Conservation (phyloP, 2,113 vertebrate genomes). For the Nibea albiflora region DNA sequence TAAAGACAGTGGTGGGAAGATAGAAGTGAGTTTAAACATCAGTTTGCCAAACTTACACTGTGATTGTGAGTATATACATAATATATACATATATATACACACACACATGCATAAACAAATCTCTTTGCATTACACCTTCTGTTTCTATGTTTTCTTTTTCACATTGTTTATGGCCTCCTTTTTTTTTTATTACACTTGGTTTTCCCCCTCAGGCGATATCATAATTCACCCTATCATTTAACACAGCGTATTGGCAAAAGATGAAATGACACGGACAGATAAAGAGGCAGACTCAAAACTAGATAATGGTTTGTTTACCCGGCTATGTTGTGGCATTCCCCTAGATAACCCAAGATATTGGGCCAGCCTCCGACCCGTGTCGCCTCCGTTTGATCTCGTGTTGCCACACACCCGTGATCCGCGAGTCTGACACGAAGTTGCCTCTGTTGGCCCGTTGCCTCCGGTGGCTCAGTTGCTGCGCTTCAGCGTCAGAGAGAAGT, state of each 20-base stretch:
- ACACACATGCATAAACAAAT: constrained; percentile 17
- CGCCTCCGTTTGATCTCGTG: constrained; percentile 22
- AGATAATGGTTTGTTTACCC: constrained; percentile 34
- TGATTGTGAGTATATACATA: constrained; percentile 92
- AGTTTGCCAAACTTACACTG: constrained; percentile 98
- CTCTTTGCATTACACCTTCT: constrained; percentile 51
- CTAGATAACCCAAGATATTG: constrained; percentile 6
- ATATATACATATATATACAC: constrained; percentile 51
- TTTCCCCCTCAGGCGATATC: neutral
- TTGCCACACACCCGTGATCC: constrained; percentile 8
- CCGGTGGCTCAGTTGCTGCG: constrained; percentile 15
- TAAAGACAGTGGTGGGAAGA: constrained; percentile 99
- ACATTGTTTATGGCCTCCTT: neutral
- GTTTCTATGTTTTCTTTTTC: constrained; percentile 27
- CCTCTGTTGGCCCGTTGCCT: constrained; percentile 19
- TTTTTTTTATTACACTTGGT: neutral
- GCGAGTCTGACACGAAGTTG: constrained; percentile 6
- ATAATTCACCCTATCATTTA: neutral
- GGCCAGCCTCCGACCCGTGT: neutral
- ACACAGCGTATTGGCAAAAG: constrained; percentile 1
- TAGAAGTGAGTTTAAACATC: constrained; percentile 99
- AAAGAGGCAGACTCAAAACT: constrained; percentile 5
- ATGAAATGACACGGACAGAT: constrained; percentile 25
- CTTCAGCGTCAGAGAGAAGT: constrained; percentile 41
- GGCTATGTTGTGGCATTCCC: constrained; percentile 17